Evolutionary conservation across 92 coral and sea anemone genomes (phyloP).

Genomic region (Parazoanthus swiftii): DNA sequence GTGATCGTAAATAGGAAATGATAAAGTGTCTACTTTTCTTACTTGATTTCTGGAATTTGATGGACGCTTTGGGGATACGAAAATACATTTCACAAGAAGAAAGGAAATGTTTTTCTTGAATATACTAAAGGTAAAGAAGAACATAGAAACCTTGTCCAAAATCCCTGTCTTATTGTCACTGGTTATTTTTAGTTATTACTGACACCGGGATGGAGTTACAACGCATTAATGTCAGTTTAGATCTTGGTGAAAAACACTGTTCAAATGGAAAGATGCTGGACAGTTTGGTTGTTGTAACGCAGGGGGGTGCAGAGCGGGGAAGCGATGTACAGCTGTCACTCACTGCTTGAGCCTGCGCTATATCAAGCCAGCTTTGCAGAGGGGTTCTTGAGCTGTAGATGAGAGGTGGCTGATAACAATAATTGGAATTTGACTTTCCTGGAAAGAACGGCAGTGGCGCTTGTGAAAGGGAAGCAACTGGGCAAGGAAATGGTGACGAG

Average conservation of each 20-base stretch:
- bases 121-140: too few relatives aligned
- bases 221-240: neutral
- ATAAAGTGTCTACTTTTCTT: too few relatives aligned
- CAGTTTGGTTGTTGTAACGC: neutral
- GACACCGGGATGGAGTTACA: constrained; percentile 23
- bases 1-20: too few relatives aligned
- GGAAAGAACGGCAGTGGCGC: neutral
- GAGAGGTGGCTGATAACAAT: neutral
- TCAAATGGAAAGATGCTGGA: neutral
- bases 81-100: too few relatives aligned
- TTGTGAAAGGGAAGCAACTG: neutral
- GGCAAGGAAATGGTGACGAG: neutral
- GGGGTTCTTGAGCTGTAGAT: neutral
- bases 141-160: neutral
- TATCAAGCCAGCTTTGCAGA: constrained; percentile 21
- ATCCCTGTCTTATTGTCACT: neutral
- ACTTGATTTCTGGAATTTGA: too few relatives aligned
- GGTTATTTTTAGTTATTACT: constrained; percentile 17
- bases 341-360: constrained; percentile 13
- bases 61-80: too few relatives aligned
- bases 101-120: too few relatives aligned
- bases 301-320: constrained; percentile 24
- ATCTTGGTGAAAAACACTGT: neutral
- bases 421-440: neutral
- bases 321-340: neutral